Percentiles rank a stretch among this genome's conserved stretches.
Evolutionary conservation across 2,113 vertebrate species (phyloP).

Genomic region (Tauraco erythrolophus): DNA sequence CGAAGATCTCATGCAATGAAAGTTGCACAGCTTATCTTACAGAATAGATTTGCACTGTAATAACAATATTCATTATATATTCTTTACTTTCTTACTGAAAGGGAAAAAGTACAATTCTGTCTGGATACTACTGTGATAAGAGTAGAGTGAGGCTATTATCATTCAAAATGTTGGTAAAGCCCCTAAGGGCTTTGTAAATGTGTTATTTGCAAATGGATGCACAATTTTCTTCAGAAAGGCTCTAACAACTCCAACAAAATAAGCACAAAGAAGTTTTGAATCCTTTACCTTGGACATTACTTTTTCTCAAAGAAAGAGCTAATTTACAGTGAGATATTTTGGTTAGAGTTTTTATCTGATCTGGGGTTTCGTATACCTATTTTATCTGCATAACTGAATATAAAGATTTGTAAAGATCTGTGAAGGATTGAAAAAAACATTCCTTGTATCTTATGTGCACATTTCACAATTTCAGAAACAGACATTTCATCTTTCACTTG

Average conservation of each 20-base stretch:
- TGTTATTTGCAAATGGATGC: background rate
- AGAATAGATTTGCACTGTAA: background rate
- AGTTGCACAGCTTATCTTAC: background rate
- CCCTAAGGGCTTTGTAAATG: background rate
- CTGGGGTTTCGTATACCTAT: background rate
- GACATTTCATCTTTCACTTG: background rate
- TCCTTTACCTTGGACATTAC: background rate
- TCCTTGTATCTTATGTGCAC: background rate
- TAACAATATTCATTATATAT: conserved; percentile 14
- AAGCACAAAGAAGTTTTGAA: background rate
- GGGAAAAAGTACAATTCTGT: background rate
- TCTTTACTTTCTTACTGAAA: background rate
- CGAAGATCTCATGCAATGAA: background rate
- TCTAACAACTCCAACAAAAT: background rate
- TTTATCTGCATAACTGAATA: background rate
- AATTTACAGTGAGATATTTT: background rate
- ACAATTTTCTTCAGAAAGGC: background rate
- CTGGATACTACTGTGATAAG: conserved; percentile 26
- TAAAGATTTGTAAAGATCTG: background rate
- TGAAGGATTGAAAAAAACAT: background rate
- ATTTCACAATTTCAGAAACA: background rate
- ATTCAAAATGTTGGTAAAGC: background rate
- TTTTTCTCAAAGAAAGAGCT: background rate
- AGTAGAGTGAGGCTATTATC: background rate
- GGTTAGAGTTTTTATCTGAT: background rate